Conservation (phyloP, 2,113 vertebrate genomes). For the Oncorhynchus masou region DNA sequence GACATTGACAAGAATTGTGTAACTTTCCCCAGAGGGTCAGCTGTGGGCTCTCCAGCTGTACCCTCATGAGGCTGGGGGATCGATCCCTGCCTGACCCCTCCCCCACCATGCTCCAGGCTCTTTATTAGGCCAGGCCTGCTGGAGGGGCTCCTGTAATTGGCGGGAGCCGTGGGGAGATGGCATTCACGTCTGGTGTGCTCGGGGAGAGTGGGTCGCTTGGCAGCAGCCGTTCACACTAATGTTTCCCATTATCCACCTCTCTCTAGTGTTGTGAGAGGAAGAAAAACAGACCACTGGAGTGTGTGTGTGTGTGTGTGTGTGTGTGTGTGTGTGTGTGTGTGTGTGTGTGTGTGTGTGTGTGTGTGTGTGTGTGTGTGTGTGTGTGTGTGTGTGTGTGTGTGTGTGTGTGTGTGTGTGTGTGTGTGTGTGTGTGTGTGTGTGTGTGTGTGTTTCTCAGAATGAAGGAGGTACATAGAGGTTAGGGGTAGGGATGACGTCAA, state of each 20-base stretch:
- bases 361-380: not conserved
- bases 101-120: constrained; percentile 33
- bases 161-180: constrained; percentile 67
- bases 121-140: constrained; percentile 59
- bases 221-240: constrained; percentile 61
- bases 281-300: constrained; percentile 47
- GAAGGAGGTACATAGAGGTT: not conserved
- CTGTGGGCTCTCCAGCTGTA: not conserved
- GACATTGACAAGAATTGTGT: not conserved
- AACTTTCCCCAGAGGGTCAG: not conserved
- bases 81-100: not conserved
- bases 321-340: constrained; percentile 5
- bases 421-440: too few species aligned
- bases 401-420: too few species aligned
- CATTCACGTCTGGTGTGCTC: constrained; percentile 56
- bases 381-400: too few species aligned
- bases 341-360: not conserved
- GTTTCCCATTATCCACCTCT: constrained; percentile 65
- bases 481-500: not conserved
- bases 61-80: constrained; percentile 3
- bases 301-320: too few species aligned
- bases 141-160: constrained; percentile 62
- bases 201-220: constrained; percentile 51
- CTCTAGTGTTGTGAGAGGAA: constrained; percentile 39
- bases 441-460: not conserved